Evolutionary conservation across 2,113 vertebrate genomes (phyloP).

Genomic region (Notarius quadriscutis): DNA sequence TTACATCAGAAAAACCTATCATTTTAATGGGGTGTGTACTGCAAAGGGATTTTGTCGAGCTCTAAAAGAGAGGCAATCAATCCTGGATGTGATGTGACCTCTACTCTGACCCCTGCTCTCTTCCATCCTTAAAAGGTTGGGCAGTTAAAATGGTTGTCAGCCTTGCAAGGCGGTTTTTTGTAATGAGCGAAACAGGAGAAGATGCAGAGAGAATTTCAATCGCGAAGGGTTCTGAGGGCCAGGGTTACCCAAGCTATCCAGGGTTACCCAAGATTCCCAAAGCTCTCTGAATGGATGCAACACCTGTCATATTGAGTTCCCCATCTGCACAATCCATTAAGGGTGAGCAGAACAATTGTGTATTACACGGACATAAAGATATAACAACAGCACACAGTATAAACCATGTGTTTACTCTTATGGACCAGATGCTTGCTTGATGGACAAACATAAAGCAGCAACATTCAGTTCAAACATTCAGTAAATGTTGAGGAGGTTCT

Average conservation of each 20-base stretch:
- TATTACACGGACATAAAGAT: neutral
- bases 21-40: neutral
- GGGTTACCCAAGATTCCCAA: neutral
- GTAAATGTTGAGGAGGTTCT: neutral
- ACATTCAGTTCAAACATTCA: neutral
- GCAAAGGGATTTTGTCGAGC: neutral
- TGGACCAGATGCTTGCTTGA: neutral
- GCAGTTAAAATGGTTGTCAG: neutral
- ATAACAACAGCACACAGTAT: neutral
- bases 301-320: conserved; percentile 38
- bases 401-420: neutral
- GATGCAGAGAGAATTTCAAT: conserved; percentile 35
- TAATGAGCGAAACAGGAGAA: conserved; percentile 44
- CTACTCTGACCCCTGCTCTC: neutral
- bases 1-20: neutral
- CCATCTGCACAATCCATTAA: conserved; percentile 43
- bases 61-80: neutral
- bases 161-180: neutral
- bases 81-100: conserved; percentile 8
- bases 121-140: conserved; percentile 9
- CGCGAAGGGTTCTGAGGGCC: neutral
- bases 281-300: neutral
- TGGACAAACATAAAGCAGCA: neutral
- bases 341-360: conserved; percentile 19
- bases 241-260: neutral